These are phyloP conservation scores for Malacoraja senta DNA, from an alignment of 2,797 vertebrate species.

Conservation along the genomic window DNA sequence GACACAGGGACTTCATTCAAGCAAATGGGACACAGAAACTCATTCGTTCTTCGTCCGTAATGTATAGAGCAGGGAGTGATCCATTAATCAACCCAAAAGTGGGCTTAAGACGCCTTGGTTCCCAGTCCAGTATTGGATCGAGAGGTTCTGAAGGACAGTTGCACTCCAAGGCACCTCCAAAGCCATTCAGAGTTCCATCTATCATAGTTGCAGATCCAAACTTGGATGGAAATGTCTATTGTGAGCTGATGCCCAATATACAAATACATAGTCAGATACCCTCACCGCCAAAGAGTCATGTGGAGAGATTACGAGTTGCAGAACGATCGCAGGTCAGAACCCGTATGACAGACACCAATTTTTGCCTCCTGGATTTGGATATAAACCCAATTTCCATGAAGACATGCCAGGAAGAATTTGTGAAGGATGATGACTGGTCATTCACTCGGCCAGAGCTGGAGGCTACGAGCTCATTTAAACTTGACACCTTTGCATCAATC, in stretches of 20 bases:
- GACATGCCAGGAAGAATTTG: constrained; percentile 36
- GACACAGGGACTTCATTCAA: not conserved
- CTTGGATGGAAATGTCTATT: constrained; percentile 57
- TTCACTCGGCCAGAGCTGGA: constrained; percentile 67
- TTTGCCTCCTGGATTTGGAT: constrained; percentile 64
- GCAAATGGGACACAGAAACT: constrained; percentile 40
- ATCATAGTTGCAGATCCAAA: constrained; percentile 50
- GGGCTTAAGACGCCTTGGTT: constrained; percentile 45
- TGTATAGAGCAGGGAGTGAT: constrained; percentile 76
- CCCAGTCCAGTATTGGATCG: constrained; percentile 55
- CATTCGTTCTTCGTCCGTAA: constrained; percentile 58
- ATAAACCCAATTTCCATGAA: not conserved
- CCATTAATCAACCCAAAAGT: constrained; percentile 63
- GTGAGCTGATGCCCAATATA: constrained; percentile 60
- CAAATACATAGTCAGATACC: constrained; percentile 46
- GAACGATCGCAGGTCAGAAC: constrained; percentile 71
- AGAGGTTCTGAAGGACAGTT: constrained; percentile 77
- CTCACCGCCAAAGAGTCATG: constrained; percentile 52
- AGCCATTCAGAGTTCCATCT: constrained; percentile 66
- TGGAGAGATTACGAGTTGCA: constrained; percentile 62
- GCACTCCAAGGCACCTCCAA: constrained; percentile 69
- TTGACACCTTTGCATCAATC: constrained; percentile 59
- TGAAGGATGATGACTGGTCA: constrained; percentile 43
- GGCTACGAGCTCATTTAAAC: constrained; percentile 59
- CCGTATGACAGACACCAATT: constrained; percentile 64